Base-by-base conservation (phyloP, 37 sponge, comb jelly and placozoan genomes). In the Haliclona indistincta region DNA sequence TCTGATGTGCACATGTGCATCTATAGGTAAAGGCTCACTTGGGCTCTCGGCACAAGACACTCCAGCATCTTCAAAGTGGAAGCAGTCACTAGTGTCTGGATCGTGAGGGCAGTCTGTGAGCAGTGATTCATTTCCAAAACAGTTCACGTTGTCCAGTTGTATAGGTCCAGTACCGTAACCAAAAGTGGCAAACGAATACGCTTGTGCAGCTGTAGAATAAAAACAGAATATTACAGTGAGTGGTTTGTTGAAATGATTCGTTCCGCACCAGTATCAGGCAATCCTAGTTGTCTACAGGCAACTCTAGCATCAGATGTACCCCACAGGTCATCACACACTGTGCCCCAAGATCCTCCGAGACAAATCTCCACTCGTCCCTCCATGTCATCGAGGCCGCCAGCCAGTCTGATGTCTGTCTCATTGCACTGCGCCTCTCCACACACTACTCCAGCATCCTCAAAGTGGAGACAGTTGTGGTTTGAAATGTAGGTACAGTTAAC, bases 391-490 rank as follows among this genome's bases (percentile, higher is more conserved):
- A 56, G 3, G 5, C 74, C 74, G 25, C 28, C 61, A 17, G 19
- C 56, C 19, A 74, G 61, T 30, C 74, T 38, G 4, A 74, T 19
- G 1, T 74, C 74, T 22, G 61, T 61, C 32, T 74, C 74, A 30
- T 17, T 13, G 32, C 74, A 74, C 5, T 4, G 10, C 7, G 41
- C 70, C 5, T 20, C 23, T n/a, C 84, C 55, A 58, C 85, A 85
- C 19, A 70, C 54, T 1, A 85, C 49, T 11, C 79, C 79, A 22
- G 72, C 37, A 28, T 85, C 85, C 71, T 44, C 22, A 5, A 56
- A 71, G 66, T 85, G 85, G 42, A 78, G 71, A 35, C 85, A 85
- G 6, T 26, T 36, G 23, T 68, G 49, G 43, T 38, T 38, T 5
- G 22, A 36, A 25, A 7, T 20, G 5, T 41, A 63, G 51, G 3